A percentile compares a stretch with the other conserved stretches of the same genome.
phyloP scores from a whole-genome alignment of 2,113 vertebrate species.

The Nesogale talazaci region DNA sequence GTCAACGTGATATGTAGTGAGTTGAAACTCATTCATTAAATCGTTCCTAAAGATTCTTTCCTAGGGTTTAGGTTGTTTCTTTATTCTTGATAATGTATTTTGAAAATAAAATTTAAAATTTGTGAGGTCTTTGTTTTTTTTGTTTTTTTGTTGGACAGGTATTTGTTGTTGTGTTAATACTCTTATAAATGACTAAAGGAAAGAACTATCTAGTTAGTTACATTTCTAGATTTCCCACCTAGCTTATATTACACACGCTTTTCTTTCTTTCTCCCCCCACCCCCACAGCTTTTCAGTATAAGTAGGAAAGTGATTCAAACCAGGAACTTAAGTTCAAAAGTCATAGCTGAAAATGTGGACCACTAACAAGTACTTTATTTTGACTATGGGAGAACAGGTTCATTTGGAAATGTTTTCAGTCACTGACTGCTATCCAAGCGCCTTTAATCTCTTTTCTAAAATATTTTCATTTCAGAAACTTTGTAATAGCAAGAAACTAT shows the following conservation, averaged over 20 bases:
- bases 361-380: not conserved
- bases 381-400: not conserved
- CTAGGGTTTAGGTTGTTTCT: not conserved
- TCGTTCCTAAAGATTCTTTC: not conserved
- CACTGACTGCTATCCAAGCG: not conserved
- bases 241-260: not conserved
- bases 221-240: not conserved
- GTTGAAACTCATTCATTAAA: not conserved
- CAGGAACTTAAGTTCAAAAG: constrained; percentile 2
- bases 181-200: not conserved
- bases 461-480: constrained; percentile 42
- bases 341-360: constrained; percentile 21
- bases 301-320: not conserved
- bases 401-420: not conserved
- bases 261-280: no score
- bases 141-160: not conserved
- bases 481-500: constrained; percentile 19
- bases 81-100: not conserved
- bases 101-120: not conserved
- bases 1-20: no score
- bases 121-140: not conserved
- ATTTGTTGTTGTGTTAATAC: not conserved
- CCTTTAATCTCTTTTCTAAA: constrained; percentile 31
- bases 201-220: not conserved
- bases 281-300: not conserved